Base-by-base conservation (phyloP, 2,113 vertebrate species). In the Amazona guildingii region DNA sequence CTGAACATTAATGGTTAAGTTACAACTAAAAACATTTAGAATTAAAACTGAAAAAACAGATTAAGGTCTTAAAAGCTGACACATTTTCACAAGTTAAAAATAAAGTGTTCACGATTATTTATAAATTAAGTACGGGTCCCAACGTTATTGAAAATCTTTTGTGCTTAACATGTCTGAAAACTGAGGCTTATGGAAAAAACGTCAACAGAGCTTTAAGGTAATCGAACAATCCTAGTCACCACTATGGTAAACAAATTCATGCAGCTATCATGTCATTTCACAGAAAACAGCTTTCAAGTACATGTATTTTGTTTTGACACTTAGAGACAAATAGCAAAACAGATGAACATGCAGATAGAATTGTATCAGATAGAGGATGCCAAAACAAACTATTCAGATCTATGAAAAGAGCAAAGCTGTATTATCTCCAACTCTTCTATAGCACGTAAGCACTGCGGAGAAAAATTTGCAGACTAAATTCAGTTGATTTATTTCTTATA, bases 251-350 rank as follows among this genome's bases (percentile, higher is more conserved):
- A 64, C 21, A n/a, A n/a, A 62, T 51, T 72, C 73, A 82, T 39
- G 41, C 35, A 88, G n/a, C 35, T 43, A 57, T n/a, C 35, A 2
- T 35, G 41, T 48, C 10, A 84, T 85, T 94, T 89, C 35, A 14
- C 33, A 69, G 59, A 55, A 91, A 97, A 77, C 5, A 48, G 6
- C 52, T 95, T 95, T 83, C 79, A 95, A 82, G 88, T 41, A 79
- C 10, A 55, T 29, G 8, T 20, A 17, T 61, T 11, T 25, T 73
- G 10, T 57, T 84, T 90, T 87, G 63, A 90, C 1, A 0, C 72
- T 87, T 86, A 48, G 29, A 92, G n/a, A 41, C 17, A 75, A 88
- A 91, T 11, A 78, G 5, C 29, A 74, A 88, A 92, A 64, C 48
- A 68, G 28, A 81, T 61, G 31, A 68, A 93, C 81, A 76, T 21